These are phyloP conservation scores for Rhynchonycteris naso DNA, from an alignment of 2,797 vertebrate genomes.

Conservation along the genomic window DNA sequence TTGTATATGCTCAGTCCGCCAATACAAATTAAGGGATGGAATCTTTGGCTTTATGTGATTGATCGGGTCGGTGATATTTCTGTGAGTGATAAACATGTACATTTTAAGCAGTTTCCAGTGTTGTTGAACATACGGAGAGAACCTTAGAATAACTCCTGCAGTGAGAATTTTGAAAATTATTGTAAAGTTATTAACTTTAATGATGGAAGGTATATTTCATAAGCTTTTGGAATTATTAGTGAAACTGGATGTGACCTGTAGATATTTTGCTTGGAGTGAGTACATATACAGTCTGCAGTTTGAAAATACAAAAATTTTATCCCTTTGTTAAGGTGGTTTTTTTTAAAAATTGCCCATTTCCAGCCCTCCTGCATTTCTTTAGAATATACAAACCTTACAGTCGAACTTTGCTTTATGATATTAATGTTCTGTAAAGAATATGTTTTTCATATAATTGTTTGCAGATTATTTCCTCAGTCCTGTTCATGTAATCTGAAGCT, in stretches of 20 bases:
- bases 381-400: not conserved
- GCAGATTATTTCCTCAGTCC: not conserved
- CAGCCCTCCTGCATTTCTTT: not conserved
- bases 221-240: constrained; percentile 19
- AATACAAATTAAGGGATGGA: not conserved
- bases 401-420: not conserved
- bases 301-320: not conserved
- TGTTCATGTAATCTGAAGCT: constrained; percentile 49
- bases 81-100: not conserved
- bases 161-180: constrained; percentile 40
- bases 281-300: not conserved
- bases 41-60: not conserved
- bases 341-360: not conserved
- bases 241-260: not conserved
- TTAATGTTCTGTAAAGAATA: not conserved
- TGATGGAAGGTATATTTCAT: not conserved
- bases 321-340: not conserved
- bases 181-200: not conserved
- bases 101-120: not conserved
- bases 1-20: not conserved
- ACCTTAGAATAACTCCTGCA: not conserved
- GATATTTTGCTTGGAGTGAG: not conserved
- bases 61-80: not conserved
- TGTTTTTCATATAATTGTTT: not conserved
- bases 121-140: not conserved